A percentile compares a stretch with the other conserved stretches of the same genome.
These are phyloP conservation scores for Sinonovacula constricta DNA, from an alignment of 1,140 invertebrate species.

Conservation along the genomic window DNA sequence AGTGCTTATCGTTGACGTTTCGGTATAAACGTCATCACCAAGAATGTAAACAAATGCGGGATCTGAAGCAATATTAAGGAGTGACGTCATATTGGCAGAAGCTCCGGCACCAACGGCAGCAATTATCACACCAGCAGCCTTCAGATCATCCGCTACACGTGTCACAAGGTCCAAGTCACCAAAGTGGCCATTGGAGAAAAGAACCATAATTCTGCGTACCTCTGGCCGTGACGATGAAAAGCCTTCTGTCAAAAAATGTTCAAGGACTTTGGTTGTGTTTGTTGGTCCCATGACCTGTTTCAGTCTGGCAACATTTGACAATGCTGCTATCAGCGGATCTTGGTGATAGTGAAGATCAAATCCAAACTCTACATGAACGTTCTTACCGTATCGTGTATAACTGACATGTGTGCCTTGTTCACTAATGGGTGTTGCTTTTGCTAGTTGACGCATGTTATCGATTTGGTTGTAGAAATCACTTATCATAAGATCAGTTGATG, in stretches of 20 bases:
- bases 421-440: neutral
- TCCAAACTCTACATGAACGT: neutral
- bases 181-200: neutral
- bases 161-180: neutral
- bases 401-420: neutral
- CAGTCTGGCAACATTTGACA: neutral
- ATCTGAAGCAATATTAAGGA: neutral
- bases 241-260: neutral
- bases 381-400: neutral
- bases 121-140: slow-evolving; percentile 1
- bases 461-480: neutral
- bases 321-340: neutral
- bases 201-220: neutral
- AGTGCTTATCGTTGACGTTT: too few relatives aligned
- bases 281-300: neutral
- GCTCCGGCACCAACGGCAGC: neutral
- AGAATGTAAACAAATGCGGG: slow-evolving; percentile 2
- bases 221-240: neutral
- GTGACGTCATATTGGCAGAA: neutral
- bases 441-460: neutral
- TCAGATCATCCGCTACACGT: neutral
- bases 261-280: neutral
- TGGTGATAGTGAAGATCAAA: neutral
- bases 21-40: slow-evolving; percentile 13
- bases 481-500: neutral